Evolutionary conservation across 1,140 invertebrate species (phyloP).

Genomic region (Forficula auricularia): DNA sequence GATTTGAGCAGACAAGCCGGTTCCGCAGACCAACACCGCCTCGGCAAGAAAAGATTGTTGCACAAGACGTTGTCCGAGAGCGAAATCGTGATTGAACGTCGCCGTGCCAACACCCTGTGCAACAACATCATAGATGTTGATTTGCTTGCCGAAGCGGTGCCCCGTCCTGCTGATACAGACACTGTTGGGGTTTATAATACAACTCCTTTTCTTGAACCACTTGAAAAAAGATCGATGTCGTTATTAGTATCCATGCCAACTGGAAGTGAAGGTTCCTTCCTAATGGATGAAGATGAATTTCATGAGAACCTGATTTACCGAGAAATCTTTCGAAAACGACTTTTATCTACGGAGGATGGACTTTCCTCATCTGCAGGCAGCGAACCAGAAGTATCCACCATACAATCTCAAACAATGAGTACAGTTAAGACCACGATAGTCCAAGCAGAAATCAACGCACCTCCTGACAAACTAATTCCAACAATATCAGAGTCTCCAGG

Average conservation of each 20-base stretch:
- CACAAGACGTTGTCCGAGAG: slow-evolving; percentile 58
- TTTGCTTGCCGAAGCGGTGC: too few relatives aligned
- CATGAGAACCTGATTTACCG: slow-evolving; percentile 60
- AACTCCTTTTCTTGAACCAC: slow-evolving; percentile 21
- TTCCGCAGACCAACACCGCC: slow-evolving; percentile 16
- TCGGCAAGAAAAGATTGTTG: slow-evolving; percentile 37
- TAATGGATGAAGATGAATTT: slow-evolving; percentile 35
- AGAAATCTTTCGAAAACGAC: slow-evolving; percentile 33
- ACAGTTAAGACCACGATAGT: too few relatives aligned
- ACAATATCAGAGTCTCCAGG: background rate
- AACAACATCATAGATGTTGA: too few relatives aligned
- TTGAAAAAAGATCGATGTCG: slow-evolving; percentile 22
- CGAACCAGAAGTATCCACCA: slow-evolving; percentile 3
- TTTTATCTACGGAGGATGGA: slow-evolving; percentile 18
- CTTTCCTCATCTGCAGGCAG: slow-evolving; percentile 10
- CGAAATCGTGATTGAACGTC: slow-evolving; percentile 5
- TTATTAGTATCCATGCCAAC: slow-evolving; percentile 30
- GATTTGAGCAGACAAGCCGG: slow-evolving; percentile 26
- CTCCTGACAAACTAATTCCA: background rate
- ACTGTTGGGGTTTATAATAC: too few relatives aligned
- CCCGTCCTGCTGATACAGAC: too few relatives aligned
- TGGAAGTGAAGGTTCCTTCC: slow-evolving; percentile 20
- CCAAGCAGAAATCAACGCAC: background rate
- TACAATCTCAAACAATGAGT: background rate
- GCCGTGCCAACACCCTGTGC: background rate